Base-by-base conservation (phyloP, 2,888 invertebrate species). In the Rhingia campestris region DNA sequence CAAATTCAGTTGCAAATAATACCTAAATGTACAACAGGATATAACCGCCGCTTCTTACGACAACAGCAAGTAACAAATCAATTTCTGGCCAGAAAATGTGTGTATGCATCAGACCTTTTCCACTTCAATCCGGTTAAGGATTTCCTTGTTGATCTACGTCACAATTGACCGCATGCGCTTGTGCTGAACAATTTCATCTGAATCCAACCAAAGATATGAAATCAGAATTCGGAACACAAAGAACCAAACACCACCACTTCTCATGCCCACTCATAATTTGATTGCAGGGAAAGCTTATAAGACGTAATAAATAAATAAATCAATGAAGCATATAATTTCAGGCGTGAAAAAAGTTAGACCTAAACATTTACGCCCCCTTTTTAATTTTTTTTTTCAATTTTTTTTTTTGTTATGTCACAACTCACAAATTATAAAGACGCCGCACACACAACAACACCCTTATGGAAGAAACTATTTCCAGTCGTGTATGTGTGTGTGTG, bases 251-350 rank as follows among this genome's bases (percentile, higher is more conserved):
- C 0, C 7, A 30, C 10, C 10, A 2, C n/a, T n/a, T n/a, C n/a
- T 9, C 58, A 32, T 22, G 9, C 47, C 45, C 61, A 61, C 45
- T 59, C 59, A 59, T 45, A 33, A 43, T 43, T 22, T 22, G 3
- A 7, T 47, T 47, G 4, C 22, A 7, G 22, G 7, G 10, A 10
- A 37, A 6, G 9, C 22, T 45, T 35, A 41, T 51, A 64, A 64
- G 39, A 53, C 30, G 51, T 41, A 51, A 66, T 61, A 64, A 64
- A 66, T 53, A 59, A 70, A 70, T 51, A 51, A 59, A 70, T 70
- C 70, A 51, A 70, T 70, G 59, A 70, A 70, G 59, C 51, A 49
- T 59, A 70, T 70, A 59, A 70, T 70, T 59, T 51, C 51, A 70
- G 51, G 59, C 33, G 59, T 58, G 58, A 69, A 70, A 59, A 70